Evolutionary conservation across 2,797 vertebrate genomes (phyloP), one percentile per base, ranked within the genome.

Genomic region (Eulemur coronatus): DNA sequence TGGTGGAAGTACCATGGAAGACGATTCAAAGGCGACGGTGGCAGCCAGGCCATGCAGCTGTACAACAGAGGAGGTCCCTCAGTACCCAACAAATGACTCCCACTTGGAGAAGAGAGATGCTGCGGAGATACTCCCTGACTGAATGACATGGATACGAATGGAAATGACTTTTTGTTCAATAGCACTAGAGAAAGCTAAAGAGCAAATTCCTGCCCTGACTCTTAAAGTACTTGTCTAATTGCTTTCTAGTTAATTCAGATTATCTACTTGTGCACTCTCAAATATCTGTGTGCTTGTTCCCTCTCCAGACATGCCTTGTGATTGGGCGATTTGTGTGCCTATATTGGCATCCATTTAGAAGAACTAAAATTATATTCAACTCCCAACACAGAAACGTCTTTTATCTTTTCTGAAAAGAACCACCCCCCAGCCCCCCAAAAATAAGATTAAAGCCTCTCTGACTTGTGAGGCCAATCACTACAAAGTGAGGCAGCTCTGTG

Each of bases 351-450:
- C 57, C 30, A 52, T 46, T 81, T 50, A 69, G 93, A 75, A 92
- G 48, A 86, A 59, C 12, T 33, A 48, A 67, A 80, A 78, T 86
- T 82, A 8, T 67, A 75, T 69, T 59, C 38, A n/a, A 1, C 28
- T 41, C 7, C 8, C 57, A 76, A 26, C 2, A 76, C 1, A 61
- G 75, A 88, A 97, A 84, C 10, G 63, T 57, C 2, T 79, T 61
- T 96, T 20, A 65, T n/a, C 33, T 65, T 65, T 65, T 17, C 22
- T 9, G 50, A 33, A 5, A 18, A 73, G 14, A 41, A 43, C 1
- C 26, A 15, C 15, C 15, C 7, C 7, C 33, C 1, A 0, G 15
- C 61, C 15, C 8, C 4, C 3, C 11, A 26, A 38, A 30, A 15
- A 52, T 52, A 92, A 80, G 1, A 4, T 72, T 22, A 14, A 67